Evolutionary conservation across 1,140 invertebrate genomes (phyloP).

Genomic region (Drosophila kurseongensis): DNA sequence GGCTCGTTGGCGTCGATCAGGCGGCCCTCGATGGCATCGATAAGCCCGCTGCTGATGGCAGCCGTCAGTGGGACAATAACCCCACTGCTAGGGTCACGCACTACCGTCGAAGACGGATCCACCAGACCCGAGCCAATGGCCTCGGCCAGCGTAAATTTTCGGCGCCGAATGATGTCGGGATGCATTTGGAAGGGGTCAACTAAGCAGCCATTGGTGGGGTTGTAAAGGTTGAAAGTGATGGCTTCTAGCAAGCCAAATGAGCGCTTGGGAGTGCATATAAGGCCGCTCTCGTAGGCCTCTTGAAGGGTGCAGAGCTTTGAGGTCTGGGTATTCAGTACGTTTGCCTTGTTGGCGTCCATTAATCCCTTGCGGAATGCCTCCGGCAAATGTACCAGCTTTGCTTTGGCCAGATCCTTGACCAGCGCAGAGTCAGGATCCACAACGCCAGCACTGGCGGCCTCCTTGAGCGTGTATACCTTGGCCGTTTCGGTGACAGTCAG

Average conservation of each 20-base stretch:
- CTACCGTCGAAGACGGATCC: slow-evolving; percentile 93
- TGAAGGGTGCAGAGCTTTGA: slow-evolving; percentile 91
- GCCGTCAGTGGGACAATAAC: slow-evolving; percentile 91
- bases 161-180: slow-evolving; percentile 87
- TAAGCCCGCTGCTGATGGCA: slow-evolving; percentile 90
- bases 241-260: slow-evolving; percentile 93
- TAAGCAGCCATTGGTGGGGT: slow-evolving; percentile 91
- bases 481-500: slow-evolving; percentile 62
- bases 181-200: slow-evolving; percentile 91
- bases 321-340: slow-evolving; percentile 92
- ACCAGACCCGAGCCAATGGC: slow-evolving; percentile 91
- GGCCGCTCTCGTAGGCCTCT: slow-evolving; percentile 90
- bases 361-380: slow-evolving; percentile 94
- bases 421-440: slow-evolving; percentile 95
- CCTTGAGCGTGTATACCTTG: slow-evolving; percentile 91
- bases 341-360: slow-evolving; percentile 94
- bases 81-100: slow-evolving; percentile 92
- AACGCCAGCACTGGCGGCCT: slow-evolving; percentile 92
- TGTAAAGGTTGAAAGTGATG: slow-evolving; percentile 93
- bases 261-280: slow-evolving; percentile 91
- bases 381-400: slow-evolving; percentile 92
- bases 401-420: slow-evolving; percentile 94
- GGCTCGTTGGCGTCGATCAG: slow-evolving; percentile 88
- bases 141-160: slow-evolving; percentile 90
- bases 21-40: slow-evolving; percentile 91